These are phyloP conservation scores for Drosophila eugracilis DNA, from an alignment of 1,140 invertebrate species.

Conservation along the genomic window DNA sequence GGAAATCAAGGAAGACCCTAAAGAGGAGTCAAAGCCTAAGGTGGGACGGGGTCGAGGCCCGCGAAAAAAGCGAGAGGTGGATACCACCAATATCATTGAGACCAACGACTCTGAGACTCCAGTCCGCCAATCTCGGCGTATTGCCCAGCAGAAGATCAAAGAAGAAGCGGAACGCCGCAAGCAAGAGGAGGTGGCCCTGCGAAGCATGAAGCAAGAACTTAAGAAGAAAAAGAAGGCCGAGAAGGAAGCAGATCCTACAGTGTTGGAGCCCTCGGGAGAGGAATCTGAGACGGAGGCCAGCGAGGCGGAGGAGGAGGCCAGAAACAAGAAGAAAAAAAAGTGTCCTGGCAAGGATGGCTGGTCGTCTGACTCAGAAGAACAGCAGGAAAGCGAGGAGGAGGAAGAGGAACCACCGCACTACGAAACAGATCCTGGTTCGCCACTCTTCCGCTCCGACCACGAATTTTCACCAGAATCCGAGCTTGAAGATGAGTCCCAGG, in stretches of 20 bases:
- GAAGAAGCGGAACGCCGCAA: conserved; percentile 91
- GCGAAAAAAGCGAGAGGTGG: conserved; percentile 86
- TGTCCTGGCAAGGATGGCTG: conserved; percentile 89
- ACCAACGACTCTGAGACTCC: conserved; percentile 85
- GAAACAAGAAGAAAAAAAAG: conserved; percentile 87
- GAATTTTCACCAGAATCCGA: conserved; percentile 94
- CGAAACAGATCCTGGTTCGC: conserved; percentile 86
- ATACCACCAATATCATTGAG: conserved; percentile 83
- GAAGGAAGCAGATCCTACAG: conserved; percentile 72
- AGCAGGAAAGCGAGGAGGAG: conserved; percentile 87
- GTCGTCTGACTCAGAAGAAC: conserved; percentile 88
- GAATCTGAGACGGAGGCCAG: conserved; percentile 82
- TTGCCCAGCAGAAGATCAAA: conserved; percentile 93
- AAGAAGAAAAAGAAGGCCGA: conserved; percentile 87
- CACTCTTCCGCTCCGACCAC: conserved; percentile 93
- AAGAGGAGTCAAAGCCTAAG: conserved; percentile 21
- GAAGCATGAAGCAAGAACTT: conserved; percentile 87
- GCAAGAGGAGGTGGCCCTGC: conserved; percentile 89
- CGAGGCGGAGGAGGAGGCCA: conserved; percentile 82
- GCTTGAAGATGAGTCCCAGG: conserved; percentile 87
- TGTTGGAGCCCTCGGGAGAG: conserved; percentile 85
- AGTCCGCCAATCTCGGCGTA: conserved; percentile 91
- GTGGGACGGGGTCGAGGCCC: conserved; percentile 67
- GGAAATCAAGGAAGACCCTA: conserved; percentile 8
- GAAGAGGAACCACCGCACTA: conserved; percentile 87